phyloP scores from a whole-genome alignment of 2,113 vertebrate genomes.

The Fregetta grallaria region DNA sequence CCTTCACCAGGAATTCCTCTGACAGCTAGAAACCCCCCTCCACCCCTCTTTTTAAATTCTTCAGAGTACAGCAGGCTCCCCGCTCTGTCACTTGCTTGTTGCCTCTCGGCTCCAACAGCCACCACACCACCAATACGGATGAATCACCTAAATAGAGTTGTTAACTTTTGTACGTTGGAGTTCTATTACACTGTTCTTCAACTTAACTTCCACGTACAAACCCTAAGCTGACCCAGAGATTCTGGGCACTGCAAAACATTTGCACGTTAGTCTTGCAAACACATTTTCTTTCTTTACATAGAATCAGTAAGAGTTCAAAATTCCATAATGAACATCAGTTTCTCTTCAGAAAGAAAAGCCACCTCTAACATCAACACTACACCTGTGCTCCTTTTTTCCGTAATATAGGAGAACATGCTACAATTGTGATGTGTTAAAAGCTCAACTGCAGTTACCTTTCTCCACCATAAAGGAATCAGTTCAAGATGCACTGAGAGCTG shows the following conservation, averaged over 20 bases:
- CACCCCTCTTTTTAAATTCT: not conserved
- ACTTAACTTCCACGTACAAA: not conserved
- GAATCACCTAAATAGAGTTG: rapidly evolving
- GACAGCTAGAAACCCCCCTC: not conserved
- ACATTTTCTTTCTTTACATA: not conserved
- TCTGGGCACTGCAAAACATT: not conserved
- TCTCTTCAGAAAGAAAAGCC: not conserved
- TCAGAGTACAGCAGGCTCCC: not conserved
- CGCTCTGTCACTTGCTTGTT: not conserved
- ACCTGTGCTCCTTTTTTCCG: not conserved
- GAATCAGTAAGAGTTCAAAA: not conserved
- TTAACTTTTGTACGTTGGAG: not conserved
- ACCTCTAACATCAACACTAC: not conserved
- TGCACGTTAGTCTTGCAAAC: not conserved
- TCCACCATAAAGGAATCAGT: not conserved
- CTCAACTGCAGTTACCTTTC: not conserved
- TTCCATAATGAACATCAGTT: not conserved
- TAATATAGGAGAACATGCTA: not conserved
- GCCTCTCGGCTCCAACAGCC: not conserved
- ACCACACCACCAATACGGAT: not conserved
- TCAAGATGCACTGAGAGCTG: not conserved
- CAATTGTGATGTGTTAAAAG: not conserved
- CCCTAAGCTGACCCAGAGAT: not conserved
- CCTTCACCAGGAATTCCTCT: not conserved
- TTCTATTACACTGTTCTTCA: not conserved